These are phyloP conservation scores for Drosophila fulvimacula DNA, from an alignment of 2,888 invertebrate species.

Conservation along the genomic window DNA sequence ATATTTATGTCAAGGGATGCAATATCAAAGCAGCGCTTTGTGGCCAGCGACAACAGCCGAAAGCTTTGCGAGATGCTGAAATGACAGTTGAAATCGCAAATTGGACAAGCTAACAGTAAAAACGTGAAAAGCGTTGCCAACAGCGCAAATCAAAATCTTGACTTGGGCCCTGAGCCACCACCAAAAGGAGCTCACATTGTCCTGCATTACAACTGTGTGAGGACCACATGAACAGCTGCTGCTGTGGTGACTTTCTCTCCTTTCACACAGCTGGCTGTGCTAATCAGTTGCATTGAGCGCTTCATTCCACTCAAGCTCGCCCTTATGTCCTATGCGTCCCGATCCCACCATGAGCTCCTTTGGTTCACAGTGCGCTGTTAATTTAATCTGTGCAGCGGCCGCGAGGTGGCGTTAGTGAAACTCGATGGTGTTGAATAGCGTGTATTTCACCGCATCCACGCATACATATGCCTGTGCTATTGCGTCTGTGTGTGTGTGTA, in stretches of 20 bases:
- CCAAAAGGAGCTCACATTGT: constrained; percentile 13
- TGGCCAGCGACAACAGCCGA: constrained; percentile 51
- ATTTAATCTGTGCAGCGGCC: constrained; percentile 82
- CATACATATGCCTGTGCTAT: constrained; percentile 9
- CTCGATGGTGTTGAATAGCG: constrained; percentile 61
- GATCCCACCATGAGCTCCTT: constrained; percentile 65
- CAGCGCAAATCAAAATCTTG: constrained; percentile 52
- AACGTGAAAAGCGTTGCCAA: constrained; percentile 37
- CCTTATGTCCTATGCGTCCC: constrained; percentile 20
- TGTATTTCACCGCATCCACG: constrained; percentile 62
- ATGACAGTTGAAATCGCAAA: constrained; percentile 69
- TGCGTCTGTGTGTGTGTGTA: constrained; percentile 16
- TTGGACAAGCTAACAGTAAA: constrained; percentile 62
- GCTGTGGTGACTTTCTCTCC: constrained; percentile 75
- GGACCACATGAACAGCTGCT: constrained; percentile 55
- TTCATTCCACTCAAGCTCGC: constrained; percentile 45
- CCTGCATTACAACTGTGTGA: constrained; percentile 19
- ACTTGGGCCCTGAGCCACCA: constrained; percentile 24
- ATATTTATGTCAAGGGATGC: constrained; percentile 79
- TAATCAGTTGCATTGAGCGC: constrained; percentile 31
- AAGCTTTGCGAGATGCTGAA: constrained; percentile 54
- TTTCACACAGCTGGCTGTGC: constrained; percentile 28
- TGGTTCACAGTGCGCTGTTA: constrained; percentile 67
- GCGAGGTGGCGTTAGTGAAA: constrained; percentile 82
- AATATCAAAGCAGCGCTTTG: constrained; percentile 77